Percentiles rank a stretch among this genome's conserved stretches.
These are phyloP conservation scores for Sebastes steindachneri DNA, from an alignment of 2,797 vertebrate genomes.

Conservation along the genomic window DNA sequence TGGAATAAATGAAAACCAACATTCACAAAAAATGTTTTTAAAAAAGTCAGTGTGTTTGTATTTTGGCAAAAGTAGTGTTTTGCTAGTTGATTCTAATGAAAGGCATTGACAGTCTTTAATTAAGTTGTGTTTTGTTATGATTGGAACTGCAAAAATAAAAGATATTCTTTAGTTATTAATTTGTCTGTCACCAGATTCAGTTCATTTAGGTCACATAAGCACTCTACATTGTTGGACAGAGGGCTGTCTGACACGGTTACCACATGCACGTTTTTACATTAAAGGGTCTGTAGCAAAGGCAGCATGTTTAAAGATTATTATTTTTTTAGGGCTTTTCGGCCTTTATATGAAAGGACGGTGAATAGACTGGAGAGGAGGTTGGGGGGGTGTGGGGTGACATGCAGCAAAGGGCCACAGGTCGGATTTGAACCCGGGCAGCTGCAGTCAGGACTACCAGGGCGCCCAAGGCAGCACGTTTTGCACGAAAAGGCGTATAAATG, in stretches of 20 bases:
- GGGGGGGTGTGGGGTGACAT: too few relatives aligned
- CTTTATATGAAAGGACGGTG: too few relatives aligned
- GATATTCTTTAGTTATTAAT: background rate
- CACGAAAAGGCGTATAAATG: too few relatives aligned
- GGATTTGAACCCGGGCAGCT: too few relatives aligned
- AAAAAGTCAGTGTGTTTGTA: background rate
- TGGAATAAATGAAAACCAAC: conserved; percentile 11
- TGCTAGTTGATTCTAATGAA: background rate
- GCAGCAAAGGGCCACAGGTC: too few relatives aligned
- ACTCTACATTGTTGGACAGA: background rate
- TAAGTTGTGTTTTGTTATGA: background rate
- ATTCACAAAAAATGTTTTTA: background rate
- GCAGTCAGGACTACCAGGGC: too few relatives aligned
- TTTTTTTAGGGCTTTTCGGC: too few relatives aligned
- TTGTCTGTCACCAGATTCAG: background rate
- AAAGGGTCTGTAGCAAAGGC: background rate
- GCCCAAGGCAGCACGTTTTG: too few relatives aligned
- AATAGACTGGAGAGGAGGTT: too few relatives aligned
- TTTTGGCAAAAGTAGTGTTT: background rate
- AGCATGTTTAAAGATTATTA: too few relatives aligned
- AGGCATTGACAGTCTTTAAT: background rate
- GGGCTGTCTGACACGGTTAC: background rate
- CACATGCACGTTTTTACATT: background rate
- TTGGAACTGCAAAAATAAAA: background rate
- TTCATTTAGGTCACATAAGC: background rate